phyloP scores from a whole-genome alignment of 2,797 vertebrate species.

The Peromyscus aztecus region DNA sequence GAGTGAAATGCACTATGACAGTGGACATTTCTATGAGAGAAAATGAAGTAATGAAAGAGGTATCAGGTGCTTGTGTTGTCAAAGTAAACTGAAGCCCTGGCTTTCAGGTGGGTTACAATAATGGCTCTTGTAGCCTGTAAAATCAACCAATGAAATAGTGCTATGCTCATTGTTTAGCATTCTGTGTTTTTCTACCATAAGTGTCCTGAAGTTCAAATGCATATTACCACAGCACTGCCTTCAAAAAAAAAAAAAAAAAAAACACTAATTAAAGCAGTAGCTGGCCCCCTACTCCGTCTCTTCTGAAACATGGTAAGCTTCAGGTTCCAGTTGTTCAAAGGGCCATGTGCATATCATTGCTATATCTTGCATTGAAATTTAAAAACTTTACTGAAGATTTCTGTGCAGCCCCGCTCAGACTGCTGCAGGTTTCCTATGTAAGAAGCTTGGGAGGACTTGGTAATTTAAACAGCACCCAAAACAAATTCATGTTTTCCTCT shows the following conservation, averaged over 20 bases:
- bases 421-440: neutral
- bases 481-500: neutral
- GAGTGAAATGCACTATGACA: neutral
- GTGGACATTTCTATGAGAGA: neutral
- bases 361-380: neutral
- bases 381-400: slow-evolving; percentile 33
- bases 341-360: neutral
- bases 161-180: neutral
- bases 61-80: neutral
- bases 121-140: neutral
- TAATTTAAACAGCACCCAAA: neutral
- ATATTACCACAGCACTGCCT: neutral
- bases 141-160: neutral
- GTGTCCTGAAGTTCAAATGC: neutral
- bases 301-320: neutral
- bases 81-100: neutral
- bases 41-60: neutral
- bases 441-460: neutral
- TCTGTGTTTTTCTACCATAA: neutral
- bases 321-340: neutral
- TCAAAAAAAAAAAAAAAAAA: neutral
- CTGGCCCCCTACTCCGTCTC: neutral
- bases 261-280: neutral
- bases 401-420: neutral
- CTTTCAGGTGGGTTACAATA: neutral